Evolutionary conservation across 2,797 vertebrate genomes (phyloP).

Genomic region (Manis crassicaudata): DNA sequence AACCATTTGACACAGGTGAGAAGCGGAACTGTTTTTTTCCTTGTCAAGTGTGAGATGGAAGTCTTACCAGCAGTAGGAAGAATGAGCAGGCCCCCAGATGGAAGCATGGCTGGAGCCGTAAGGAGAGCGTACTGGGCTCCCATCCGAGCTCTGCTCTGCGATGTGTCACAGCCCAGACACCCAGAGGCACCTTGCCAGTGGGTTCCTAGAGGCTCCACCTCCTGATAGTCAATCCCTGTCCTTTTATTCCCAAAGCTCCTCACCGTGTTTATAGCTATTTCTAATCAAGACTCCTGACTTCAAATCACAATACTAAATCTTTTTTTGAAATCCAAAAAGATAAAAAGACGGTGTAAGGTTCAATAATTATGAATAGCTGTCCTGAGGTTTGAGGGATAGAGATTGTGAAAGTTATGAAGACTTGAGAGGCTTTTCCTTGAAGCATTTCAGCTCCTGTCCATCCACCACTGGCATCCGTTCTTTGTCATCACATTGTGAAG

Average conservation of each 20-base stretch:
- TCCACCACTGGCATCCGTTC: background rate
- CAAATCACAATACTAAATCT: background rate
- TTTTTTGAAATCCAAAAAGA: background rate
- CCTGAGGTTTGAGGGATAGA: background rate
- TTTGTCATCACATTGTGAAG: background rate
- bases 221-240: background rate
- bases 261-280: background rate
- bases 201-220: background rate
- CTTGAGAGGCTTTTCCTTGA: background rate
- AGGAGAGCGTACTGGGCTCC: background rate
- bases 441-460: background rate
- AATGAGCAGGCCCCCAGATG: background rate
- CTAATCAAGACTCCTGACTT: background rate
- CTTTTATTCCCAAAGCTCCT: background rate
- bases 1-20: too few relatives aligned
- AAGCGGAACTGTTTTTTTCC: background rate
- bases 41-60: background rate
- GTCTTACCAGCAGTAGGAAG: background rate
- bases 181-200: accelerated
- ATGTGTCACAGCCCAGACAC: background rate
- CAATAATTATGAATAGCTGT: background rate
- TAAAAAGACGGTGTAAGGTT: background rate
- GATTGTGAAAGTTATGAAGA: background rate
- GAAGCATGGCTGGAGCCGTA: background rate
- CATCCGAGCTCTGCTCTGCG: too few relatives aligned